These are phyloP conservation scores for Cephus pygmeus DNA, from an alignment of 2,888 invertebrate genomes.

Conservation along the genomic window DNA sequence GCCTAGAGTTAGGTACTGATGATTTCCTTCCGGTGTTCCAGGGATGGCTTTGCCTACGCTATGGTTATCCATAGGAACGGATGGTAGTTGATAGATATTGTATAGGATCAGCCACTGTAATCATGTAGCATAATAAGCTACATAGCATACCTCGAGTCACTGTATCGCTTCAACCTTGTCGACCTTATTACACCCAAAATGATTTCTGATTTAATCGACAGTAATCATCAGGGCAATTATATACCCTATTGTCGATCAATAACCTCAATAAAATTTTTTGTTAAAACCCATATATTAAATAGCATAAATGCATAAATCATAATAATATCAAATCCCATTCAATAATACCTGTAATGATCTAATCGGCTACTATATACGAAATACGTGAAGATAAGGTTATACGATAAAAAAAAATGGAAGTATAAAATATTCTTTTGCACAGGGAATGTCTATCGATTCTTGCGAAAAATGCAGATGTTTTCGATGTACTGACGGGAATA, in stretches of 20 bases:
- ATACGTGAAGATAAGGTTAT: no score
- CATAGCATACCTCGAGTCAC: not conserved
- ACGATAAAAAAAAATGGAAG: no score
- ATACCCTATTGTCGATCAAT: not conserved
- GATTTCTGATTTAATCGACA: not conserved
- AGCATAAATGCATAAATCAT: not conserved
- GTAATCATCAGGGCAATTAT: not conserved
- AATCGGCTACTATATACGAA: no score
- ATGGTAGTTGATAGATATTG: slow-evolving; percentile 8
- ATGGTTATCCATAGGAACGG: not conserved
- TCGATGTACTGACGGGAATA: slow-evolving; percentile 45
- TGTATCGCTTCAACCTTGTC: not conserved
- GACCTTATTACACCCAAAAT: not conserved
- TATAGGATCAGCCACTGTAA: slow-evolving; percentile 27
- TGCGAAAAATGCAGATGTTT: not conserved
- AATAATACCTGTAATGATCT: no score
- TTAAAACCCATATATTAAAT: not conserved
- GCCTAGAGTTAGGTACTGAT: slow-evolving; percentile 52
- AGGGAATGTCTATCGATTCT: no score
- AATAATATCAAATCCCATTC: no score
- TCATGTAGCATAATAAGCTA: slow-evolving; percentile 23
- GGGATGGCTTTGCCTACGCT: not conserved
- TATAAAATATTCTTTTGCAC: no score
- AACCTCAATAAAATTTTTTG: not conserved
- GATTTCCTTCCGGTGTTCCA: slow-evolving; percentile 54